phyloP scores from a whole-genome alignment of 2,113 vertebrate species.

The Peucedramus taeniatus region DNA sequence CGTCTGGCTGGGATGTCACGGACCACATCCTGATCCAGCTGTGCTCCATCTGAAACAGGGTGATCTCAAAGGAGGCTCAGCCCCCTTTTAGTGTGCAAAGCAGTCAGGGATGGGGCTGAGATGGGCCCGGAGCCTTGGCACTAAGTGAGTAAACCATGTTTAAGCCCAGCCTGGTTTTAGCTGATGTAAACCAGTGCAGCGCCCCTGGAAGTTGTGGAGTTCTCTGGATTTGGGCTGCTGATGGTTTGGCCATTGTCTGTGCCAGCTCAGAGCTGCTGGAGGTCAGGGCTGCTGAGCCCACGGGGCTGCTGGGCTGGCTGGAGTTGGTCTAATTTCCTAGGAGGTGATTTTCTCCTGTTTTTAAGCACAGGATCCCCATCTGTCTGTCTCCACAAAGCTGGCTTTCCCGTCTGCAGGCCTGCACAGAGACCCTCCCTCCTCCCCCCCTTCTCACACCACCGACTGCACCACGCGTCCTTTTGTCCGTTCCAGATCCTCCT shows the following conservation, averaged over 20 bases:
- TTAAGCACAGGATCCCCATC: constrained; percentile 33
- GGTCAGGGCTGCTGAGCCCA: neutral
- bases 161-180: neutral
- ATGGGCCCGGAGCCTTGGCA: neutral
- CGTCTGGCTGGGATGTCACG: neutral
- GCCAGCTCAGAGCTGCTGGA: neutral
- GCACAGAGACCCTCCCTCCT: constrained; percentile 22
- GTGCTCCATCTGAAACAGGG: neutral
- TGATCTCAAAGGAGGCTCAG: neutral
- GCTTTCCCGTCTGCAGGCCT: constrained; percentile 47
- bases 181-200: neutral
- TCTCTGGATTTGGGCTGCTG: neutral
- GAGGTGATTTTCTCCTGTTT: neutral
- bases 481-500: constrained; percentile 32
- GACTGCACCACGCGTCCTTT: constrained; percentile 54
- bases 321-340: neutral
- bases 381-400: constrained; percentile 28
- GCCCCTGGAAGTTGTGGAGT: neutral
- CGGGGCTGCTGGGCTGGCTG: neutral
- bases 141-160: neutral
- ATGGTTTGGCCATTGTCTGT: neutral
- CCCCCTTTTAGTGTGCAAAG: neutral
- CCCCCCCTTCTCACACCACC: constrained; percentile 24
- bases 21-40: neutral
- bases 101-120: neutral